These are phyloP conservation scores for Aproaerema taeniolella DNA, from an alignment of 2,888 invertebrate species.

Conservation along the genomic window DNA sequence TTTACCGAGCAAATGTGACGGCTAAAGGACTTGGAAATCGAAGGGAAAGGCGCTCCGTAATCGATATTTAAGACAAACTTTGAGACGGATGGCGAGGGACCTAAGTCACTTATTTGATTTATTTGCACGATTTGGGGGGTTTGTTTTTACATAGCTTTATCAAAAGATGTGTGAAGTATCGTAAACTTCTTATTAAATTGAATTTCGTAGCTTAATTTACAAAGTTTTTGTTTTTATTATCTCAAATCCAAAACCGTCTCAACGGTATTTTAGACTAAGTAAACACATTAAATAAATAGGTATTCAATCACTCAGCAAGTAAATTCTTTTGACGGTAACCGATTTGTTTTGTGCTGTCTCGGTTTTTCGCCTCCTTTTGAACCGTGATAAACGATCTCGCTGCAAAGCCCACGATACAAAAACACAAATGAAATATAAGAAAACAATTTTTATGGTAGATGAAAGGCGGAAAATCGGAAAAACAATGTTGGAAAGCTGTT, in stretches of 20 bases:
- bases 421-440: conserved; percentile 11
- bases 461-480: conserved; percentile 9
- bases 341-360: conserved; percentile 9
- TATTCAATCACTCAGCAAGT: conserved; percentile 4
- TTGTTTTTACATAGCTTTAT: no score
- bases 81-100: no score
- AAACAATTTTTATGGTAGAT: conserved; percentile 8
- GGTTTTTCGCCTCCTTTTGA: background rate
- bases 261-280: no score
- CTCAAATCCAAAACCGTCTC: no score
- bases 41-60: conserved; percentile 2
- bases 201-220: no score
- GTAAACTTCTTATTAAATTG: no score
- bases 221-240: no score
- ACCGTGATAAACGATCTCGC: conserved; percentile 8
- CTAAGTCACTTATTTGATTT: no score
- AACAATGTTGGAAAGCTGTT: conserved; percentile 27
- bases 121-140: no score
- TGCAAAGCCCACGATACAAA: conserved; percentile 7
- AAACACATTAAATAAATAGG: no score
- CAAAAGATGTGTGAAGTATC: no score
- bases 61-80: conserved; percentile 1
- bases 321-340: conserved; percentile 7
- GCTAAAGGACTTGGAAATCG: conserved; percentile 1
- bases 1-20: conserved; percentile 12